Evolutionary conservation across 2,888 invertebrate genomes (phyloP).

Genomic region (Stenodera caucasica): DNA sequence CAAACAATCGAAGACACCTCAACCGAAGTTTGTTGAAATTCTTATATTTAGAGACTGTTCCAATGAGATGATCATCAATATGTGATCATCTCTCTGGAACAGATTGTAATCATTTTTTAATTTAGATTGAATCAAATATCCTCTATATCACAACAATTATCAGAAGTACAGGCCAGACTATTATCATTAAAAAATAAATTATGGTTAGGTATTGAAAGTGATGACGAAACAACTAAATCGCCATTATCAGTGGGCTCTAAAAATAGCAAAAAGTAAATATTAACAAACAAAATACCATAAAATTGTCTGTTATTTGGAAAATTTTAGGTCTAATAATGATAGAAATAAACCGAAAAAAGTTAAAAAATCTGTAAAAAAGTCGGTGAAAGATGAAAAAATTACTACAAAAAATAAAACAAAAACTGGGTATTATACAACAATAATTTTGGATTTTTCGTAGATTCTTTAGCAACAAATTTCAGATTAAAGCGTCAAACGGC

Average conservation of each 20-base stretch:
- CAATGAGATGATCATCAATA: not conserved
- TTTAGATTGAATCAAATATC: too few species aligned
- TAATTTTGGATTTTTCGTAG: slow-evolving; percentile 12
- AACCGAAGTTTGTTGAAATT: slow-evolving; percentile 36
- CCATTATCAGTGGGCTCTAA: slow-evolving; percentile 68
- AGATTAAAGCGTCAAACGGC: slow-evolving; percentile 43
- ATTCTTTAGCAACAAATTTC: slow-evolving; percentile 20
- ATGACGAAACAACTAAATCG: slow-evolving; percentile 42
- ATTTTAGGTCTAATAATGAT: not conserved
- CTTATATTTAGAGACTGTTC: not conserved
- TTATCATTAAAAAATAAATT: slow-evolving; percentile 70
- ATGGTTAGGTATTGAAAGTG: slow-evolving; percentile 67
- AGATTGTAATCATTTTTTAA: too few species aligned
- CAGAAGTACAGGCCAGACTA: slow-evolving; percentile 69
- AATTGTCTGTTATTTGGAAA: not conserved
- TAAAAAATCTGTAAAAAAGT: slow-evolving; percentile 29
- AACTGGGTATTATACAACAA: slow-evolving; percentile 26
- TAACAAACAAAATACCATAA: not conserved
- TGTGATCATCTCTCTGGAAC: too few species aligned
- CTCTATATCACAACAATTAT: slow-evolving; percentile 59
- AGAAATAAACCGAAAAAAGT: not conserved
- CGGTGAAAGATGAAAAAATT: slow-evolving; percentile 34
- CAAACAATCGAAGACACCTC: slow-evolving; percentile 38
- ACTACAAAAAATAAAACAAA: slow-evolving; percentile 36
- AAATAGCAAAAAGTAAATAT: slow-evolving; percentile 34